Conservation (phyloP, 2,113 vertebrate species). For the Mola mola region DNA sequence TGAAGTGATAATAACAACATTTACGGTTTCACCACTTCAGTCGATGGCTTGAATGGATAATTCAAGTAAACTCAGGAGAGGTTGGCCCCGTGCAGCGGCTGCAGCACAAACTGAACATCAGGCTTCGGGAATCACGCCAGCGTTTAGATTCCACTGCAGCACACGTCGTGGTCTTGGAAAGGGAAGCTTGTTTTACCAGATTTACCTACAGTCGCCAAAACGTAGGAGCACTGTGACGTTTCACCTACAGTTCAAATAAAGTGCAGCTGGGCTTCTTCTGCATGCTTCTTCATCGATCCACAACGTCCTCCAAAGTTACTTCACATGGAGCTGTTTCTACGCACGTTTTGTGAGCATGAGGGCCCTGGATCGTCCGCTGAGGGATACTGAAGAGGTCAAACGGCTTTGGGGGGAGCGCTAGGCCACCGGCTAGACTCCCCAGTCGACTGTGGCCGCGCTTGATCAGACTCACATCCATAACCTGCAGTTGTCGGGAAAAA, state of each 20-base stretch:
- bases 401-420: no score
- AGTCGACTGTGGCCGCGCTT: slow-evolving; percentile 23
- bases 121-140: not conserved
- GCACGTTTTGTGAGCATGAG: no score
- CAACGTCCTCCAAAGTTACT: not conserved
- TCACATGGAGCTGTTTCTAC: no score
- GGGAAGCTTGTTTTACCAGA: not conserved
- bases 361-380: no score
- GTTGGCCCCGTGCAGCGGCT: slow-evolving; percentile 4
- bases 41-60: slow-evolving; percentile 2
- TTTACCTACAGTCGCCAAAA: not conserved
- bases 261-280: slow-evolving; percentile 14
- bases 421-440: no score
- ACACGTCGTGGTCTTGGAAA: not conserved
- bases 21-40: not conserved
- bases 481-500: not conserved
- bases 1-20: no score
- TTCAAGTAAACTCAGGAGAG: slow-evolving; percentile 71
- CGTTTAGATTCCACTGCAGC: not conserved
- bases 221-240: not conserved
- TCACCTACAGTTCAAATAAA: not conserved
- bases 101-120: no score
- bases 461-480: not conserved
- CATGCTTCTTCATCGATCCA: not conserved
- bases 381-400: no score